These are phyloP conservation scores for Centrocercus urophasianus DNA, from an alignment of 2,113 vertebrate species.

Conservation along the genomic window DNA sequence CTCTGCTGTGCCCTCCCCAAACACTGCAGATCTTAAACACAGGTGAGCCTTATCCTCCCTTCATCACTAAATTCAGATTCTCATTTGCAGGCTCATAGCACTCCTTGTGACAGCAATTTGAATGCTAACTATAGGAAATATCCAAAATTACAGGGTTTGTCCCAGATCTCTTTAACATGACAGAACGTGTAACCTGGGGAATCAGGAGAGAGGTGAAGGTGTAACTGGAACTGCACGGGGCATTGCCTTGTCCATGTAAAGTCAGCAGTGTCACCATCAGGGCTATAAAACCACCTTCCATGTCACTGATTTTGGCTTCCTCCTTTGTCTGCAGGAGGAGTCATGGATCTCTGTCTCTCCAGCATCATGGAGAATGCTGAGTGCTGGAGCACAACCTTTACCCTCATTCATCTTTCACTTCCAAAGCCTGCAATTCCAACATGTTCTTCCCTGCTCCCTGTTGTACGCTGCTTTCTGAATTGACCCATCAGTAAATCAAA, in stretches of 20 bases:
- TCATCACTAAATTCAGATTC: constrained; percentile 25
- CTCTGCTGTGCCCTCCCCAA: not conserved
- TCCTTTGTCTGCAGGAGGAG: not conserved
- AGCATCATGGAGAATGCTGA: not conserved
- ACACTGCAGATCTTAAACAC: not conserved
- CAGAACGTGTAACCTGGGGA: not conserved
- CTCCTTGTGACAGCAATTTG: not conserved
- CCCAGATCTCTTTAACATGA: not conserved
- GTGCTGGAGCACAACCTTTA: accelerated
- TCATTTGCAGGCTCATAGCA: not conserved
- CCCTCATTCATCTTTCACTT: not conserved
- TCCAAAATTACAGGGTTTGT: not conserved
- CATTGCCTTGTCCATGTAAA: not conserved
- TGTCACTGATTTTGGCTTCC: not conserved
- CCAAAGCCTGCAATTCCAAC: not conserved
- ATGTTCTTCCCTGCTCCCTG: not conserved
- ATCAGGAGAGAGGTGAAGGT: not conserved
- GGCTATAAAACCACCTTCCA: not conserved
- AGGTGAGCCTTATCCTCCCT: not conserved
- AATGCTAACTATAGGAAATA: not conserved
- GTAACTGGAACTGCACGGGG: not conserved
- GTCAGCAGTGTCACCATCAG: not conserved
- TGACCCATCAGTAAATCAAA: constrained; percentile 54
- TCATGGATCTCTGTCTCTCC: not conserved
- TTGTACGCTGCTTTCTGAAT: not conserved